These are phyloP conservation scores for Zoanthus sansibaricus DNA, from an alignment of 92 coral and sea anemone genomes.

Conservation along the genomic window DNA sequence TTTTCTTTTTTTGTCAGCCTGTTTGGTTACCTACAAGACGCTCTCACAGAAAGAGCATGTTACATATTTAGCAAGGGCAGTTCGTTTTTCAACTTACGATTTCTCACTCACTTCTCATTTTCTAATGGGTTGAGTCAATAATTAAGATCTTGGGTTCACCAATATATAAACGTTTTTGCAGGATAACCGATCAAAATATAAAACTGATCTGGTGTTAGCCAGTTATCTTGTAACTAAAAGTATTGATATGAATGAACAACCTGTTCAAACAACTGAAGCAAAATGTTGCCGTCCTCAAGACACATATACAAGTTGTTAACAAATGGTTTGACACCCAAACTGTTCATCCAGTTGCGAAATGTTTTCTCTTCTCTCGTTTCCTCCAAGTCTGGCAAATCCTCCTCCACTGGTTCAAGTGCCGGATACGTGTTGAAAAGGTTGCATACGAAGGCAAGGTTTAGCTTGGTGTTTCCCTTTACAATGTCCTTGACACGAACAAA, in stretches of 20 bases:
- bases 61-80: no score
- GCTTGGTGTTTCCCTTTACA: constrained; percentile 86
- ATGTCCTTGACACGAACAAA: constrained; percentile 91
- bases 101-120: no score
- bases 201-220: no score
- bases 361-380: constrained; percentile 98
- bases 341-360: constrained; percentile 98
- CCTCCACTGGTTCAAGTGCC: constrained; percentile 79
- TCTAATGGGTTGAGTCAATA: no score
- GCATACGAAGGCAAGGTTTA: constrained; percentile 93
- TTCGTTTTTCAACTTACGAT: no score
- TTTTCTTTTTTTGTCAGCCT: no score
- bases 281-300: constrained; percentile 86
- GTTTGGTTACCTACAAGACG: no score
- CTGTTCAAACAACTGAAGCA: constrained; percentile 89
- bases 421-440: constrained; percentile 88
- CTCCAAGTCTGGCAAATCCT: constrained; percentile 83
- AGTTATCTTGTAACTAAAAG: no score
- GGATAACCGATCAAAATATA: no score
- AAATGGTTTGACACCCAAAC: constrained; percentile 94
- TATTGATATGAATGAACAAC: constrained; percentile 24
- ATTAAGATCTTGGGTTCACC: no score
- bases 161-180: no score
- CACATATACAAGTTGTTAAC: constrained; percentile 82
- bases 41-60: no score